A percentile compares a stretch with the other conserved stretches of the same genome.
phyloP scores from a whole-genome alignment of 2,113 vertebrate genomes.

The Pungitius pungitius region DNA sequence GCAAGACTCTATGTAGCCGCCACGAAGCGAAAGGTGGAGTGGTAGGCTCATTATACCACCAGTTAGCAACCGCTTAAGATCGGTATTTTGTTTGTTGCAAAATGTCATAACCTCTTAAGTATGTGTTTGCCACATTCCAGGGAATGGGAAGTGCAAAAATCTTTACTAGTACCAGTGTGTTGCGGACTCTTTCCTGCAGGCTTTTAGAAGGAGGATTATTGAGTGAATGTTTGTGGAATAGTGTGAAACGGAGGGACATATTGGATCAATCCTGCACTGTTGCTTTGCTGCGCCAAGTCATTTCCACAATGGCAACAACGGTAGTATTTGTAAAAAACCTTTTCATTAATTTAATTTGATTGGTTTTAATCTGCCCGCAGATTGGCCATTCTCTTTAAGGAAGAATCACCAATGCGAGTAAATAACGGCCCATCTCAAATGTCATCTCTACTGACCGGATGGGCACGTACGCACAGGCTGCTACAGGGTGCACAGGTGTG shows the following conservation, averaged over 20 bases:
- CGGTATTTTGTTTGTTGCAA: not conserved
- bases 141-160: not conserved
- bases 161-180: not conserved
- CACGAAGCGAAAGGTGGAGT: not conserved
- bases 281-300: not conserved
- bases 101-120: not conserved
- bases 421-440: not conserved
- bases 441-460: not conserved
- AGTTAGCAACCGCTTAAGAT: not conserved
- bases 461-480: not conserved
- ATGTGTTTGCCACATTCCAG: not conserved
- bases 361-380: not conserved
- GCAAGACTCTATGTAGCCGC: too few species aligned
- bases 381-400: not conserved
- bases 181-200: not conserved
- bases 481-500: conserved; percentile 11
- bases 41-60: not conserved
- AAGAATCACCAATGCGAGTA: not conserved
- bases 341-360: too few species aligned
- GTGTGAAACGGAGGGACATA: not conserved
- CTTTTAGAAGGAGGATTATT: not conserved
- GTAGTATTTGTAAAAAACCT: conserved; percentile 5
- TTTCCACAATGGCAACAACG: not conserved
- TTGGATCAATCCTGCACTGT: not conserved
- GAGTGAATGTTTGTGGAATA: not conserved